Conservation (phyloP, 64 coral and sea anemone species). For the Pocillopora damicornis region DNA sequence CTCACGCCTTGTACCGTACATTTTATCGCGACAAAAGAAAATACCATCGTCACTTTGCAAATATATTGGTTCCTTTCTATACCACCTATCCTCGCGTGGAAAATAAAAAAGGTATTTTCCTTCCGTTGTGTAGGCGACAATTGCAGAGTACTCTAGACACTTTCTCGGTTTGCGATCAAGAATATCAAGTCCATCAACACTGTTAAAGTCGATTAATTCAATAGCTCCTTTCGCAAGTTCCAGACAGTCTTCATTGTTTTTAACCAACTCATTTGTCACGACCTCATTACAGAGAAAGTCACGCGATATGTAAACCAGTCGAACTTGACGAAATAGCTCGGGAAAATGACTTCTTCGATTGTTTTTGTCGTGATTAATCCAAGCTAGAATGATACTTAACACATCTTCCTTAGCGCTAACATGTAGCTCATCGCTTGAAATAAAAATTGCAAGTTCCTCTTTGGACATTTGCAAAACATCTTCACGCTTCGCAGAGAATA, state of each 20-base stretch:
- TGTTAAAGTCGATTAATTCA: too few relatives aligned
- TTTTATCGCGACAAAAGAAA: too few relatives aligned
- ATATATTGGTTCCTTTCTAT: background rate
- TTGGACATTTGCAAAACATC: background rate
- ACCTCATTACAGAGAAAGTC: background rate
- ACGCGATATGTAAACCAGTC: background rate
- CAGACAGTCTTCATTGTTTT: background rate
- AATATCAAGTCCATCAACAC: too few relatives aligned
- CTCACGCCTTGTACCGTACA: too few relatives aligned
- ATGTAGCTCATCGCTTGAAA: background rate
- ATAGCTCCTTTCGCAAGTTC: background rate
- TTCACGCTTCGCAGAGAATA: background rate
- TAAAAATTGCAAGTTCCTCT: background rate
- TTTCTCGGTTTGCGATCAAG: background rate
- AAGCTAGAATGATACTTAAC: background rate
- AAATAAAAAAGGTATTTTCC: background rate
- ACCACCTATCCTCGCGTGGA: background rate
- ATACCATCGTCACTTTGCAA: background rate
- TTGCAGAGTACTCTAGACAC: background rate
- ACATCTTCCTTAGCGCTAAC: background rate
- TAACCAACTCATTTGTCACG: background rate
- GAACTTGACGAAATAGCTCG: conserved; percentile 5
- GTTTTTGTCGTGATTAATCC: background rate
- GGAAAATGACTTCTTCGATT: background rate
- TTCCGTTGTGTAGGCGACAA: background rate